These are phyloP conservation scores for Malthinus flaveolus DNA, from an alignment of 2,888 invertebrate species.

Conservation along the genomic window DNA sequence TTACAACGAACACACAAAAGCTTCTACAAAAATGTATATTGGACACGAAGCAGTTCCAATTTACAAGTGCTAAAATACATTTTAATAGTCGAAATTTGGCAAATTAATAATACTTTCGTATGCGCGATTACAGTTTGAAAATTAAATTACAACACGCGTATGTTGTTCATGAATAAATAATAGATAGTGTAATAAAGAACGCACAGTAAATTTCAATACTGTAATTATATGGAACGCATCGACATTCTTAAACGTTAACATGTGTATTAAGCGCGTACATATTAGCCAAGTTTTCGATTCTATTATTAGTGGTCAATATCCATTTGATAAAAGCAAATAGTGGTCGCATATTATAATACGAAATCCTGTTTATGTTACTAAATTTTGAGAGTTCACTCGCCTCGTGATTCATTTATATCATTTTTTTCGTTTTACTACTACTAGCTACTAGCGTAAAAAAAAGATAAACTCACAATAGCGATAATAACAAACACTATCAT, in stretches of 20 bases:
- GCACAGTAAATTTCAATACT: neutral
- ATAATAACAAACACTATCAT: neutral
- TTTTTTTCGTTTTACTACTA: slow-evolving; percentile 3
- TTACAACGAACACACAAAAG: too few species aligned
- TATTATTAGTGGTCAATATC: slow-evolving; percentile 22
- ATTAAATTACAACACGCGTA: slow-evolving; percentile 4
- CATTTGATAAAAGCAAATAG: slow-evolving; percentile 16
- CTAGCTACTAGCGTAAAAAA: slow-evolving; percentile 2
- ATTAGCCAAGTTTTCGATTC: slow-evolving; percentile 13
- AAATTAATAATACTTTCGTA: neutral
- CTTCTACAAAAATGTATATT: too few species aligned
- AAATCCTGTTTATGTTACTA: slow-evolving; percentile 15
- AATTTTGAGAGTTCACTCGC: slow-evolving; percentile 22
- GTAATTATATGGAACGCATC: neutral
- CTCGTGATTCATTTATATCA: slow-evolving; percentile 5
- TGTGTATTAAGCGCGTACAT: slow-evolving; percentile 7
- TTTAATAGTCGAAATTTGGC: neutral
- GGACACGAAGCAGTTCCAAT: too few species aligned
- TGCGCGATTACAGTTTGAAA: slow-evolving; percentile 1
- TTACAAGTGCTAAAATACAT: too few species aligned
- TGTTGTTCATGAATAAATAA: neutral
- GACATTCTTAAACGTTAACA: slow-evolving; percentile 3
- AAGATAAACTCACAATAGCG: neutral
- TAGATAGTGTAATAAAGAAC: neutral
- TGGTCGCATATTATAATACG: slow-evolving; percentile 11